Conservation (phyloP, 2,113 vertebrate species). For the Chionomys nivalis region DNA sequence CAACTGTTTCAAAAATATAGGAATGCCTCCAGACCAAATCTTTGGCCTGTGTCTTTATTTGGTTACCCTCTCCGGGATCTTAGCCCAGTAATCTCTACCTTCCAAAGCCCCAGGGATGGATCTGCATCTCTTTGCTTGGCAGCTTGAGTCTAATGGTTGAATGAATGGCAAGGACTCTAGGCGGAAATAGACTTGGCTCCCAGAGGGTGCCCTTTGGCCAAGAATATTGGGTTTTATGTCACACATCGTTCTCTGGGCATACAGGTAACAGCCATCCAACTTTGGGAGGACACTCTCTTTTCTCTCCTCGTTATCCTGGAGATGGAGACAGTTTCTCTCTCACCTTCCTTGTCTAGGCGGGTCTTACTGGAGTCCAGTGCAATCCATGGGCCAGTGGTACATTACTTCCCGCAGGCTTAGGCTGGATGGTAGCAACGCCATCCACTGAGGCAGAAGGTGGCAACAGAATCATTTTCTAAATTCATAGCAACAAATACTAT, state of each 20-base stretch:
- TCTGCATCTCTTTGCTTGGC: slow-evolving; percentile 58
- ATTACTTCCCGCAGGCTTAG: background rate
- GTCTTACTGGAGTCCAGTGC: background rate
- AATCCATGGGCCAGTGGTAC: background rate
- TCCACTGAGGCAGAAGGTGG: background rate
- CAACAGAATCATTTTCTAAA: slow-evolving; percentile 20
- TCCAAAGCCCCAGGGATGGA: slow-evolving; percentile 35
- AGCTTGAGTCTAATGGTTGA: slow-evolving; percentile 47
- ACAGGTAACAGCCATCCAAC: slow-evolving; percentile 24
- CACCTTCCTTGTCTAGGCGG: background rate
- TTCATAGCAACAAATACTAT: slow-evolving; percentile 22
- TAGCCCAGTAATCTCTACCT: slow-evolving; percentile 48
- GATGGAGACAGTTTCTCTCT: background rate
- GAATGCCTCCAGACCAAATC: background rate
- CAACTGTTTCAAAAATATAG: background rate
- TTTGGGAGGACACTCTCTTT: background rate
- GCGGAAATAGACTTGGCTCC: slow-evolving; percentile 70
- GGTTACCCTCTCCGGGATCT: slow-evolving; percentile 19
- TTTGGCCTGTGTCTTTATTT: background rate
- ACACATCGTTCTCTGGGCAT: background rate
- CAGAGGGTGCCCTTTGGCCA: slow-evolving; percentile 32
- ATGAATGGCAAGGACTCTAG: slow-evolving; percentile 51
- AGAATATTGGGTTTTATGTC: slow-evolving; percentile 58
- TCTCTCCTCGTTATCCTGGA: background rate
- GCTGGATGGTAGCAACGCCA: background rate